Evolutionary conservation across 1,140 invertebrate species (phyloP), one percentile per base, ranked within the genome.

Genomic region (Chlorops oryzae): DNA sequence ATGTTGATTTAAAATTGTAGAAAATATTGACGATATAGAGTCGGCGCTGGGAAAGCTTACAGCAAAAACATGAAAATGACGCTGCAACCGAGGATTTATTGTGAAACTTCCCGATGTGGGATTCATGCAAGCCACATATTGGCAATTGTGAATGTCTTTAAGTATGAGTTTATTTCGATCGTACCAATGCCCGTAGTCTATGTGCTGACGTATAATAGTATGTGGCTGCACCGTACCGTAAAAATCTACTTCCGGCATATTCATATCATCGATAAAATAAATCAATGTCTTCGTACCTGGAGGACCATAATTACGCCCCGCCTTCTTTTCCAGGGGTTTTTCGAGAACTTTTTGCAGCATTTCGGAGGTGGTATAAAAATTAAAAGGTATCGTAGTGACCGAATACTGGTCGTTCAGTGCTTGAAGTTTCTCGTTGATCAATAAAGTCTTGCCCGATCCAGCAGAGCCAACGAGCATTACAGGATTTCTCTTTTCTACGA

Each of bases 201-300:
- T 74, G 74, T 96, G 92, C 65, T 98, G 94, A 18, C 94, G 78
- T 44, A 97, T 95, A 6, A 97, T 74, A 0, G 94, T 97, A 68
- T 97, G 94, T 0, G 94, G 92, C 74, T 96, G 92, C 0, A 96
- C 93, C 0, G 95, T 97, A 12, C 91, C 93, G 63, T 97, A 97
- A 39, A 77, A 72, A 74, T 97, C 95, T 7, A 92, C 92, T 79
- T 96, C 91, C 13, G 94, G 93, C 93, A 97, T 97, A 68, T 98
- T 98, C 85, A 97, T 88, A 63, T 98, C 94, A 69, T 97, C 95
- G 50, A 97, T 87, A 71, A 97, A 98, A 69, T 96, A 97, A 51
- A 97, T 84, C n/a, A 98, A 74, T 1, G 85, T 88, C 73, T 96
- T 95, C 59, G 85, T 94, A 25, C 94, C 92, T 3, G 92, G 92